Evolutionary conservation across 2,888 invertebrate species (phyloP).

Genomic region (Tenthredo scrophulariae): DNA sequence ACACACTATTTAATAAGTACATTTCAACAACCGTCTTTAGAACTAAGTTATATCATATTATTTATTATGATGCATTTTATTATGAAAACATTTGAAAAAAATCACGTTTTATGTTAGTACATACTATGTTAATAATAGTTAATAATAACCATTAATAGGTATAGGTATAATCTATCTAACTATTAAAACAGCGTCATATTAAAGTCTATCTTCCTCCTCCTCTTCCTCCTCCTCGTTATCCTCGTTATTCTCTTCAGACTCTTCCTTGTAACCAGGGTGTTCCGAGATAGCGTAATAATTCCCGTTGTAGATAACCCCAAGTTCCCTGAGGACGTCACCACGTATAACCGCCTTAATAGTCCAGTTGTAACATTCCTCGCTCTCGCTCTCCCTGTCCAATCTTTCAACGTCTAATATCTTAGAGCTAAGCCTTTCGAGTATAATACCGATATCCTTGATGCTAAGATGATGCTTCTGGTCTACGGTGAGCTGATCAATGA

Average conservation of each 20-base stretch:
- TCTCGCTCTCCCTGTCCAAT: slow-evolving; percentile 94
- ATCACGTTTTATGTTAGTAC: slow-evolving; percentile 61
- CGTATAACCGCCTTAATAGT: slow-evolving; percentile 97
- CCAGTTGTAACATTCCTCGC: slow-evolving; percentile 97
- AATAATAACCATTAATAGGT: slow-evolving; percentile 73
- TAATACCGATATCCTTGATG: slow-evolving; percentile 97
- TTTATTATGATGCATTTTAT: slow-evolving; percentile 67
- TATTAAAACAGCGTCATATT: slow-evolving; percentile 73
- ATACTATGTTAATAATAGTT: slow-evolving; percentile 70
- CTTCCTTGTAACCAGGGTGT: slow-evolving; percentile 95
- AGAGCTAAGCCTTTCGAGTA: slow-evolving; percentile 93
- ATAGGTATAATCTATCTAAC: slow-evolving; percentile 71
- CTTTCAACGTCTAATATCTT: slow-evolving; percentile 97
- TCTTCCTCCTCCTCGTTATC: slow-evolving; percentile 91
- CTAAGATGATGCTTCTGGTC: slow-evolving; percentile 95
- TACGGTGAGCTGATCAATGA: slow-evolving; percentile 95
- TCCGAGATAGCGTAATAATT: slow-evolving; percentile 97
- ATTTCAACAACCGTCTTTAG: slow-evolving; percentile 76
- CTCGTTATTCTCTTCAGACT: slow-evolving; percentile 91
- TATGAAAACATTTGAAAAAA: slow-evolving; percentile 70
- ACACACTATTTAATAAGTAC: slow-evolving; percentile 76
- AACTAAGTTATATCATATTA: slow-evolving; percentile 70
- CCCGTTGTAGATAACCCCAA: slow-evolving; percentile 96
- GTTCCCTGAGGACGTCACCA: slow-evolving; percentile 93
- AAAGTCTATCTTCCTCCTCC: slow-evolving; percentile 81